Percentiles rank a stretch among this genome's conserved stretches.
Conservation (phyloP, 2,888 invertebrate genomes). For the Balanococcus diminutus region DNA sequence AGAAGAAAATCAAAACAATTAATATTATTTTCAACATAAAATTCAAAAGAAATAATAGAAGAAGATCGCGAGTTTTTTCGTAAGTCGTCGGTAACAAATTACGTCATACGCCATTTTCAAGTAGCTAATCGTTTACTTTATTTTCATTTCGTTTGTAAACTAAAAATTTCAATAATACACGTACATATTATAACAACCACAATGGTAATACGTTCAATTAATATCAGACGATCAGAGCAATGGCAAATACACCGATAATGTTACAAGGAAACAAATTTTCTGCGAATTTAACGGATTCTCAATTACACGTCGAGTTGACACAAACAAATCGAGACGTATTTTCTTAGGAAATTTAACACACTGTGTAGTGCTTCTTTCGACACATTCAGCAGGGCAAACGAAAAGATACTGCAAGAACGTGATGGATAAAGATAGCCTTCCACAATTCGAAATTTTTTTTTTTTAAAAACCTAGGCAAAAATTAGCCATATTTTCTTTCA, state of each 20-base stretch:
- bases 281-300: not conserved
- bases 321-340: not conserved
- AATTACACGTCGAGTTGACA: not conserved
- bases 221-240: not conserved
- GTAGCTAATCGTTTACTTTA: not conserved
- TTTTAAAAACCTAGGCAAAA: not conserved
- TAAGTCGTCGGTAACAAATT: not conserved
- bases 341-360: not conserved
- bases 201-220: not conserved
- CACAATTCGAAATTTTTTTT: not conserved
- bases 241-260: not conserved
- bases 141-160: not conserved
- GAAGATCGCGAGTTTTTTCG: too few relatives aligned
- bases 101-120: not conserved
- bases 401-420: not conserved
- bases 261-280: not conserved
- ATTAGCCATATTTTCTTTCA: not conserved
- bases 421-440: not conserved
- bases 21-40: not conserved
- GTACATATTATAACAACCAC: too few relatives aligned
- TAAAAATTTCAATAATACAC: not conserved
- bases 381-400: not conserved
- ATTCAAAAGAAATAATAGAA: not conserved
- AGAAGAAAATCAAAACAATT: conserved; percentile 57
- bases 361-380: not conserved